phyloP scores from a whole-genome alignment of 2,888 invertebrate species.

The Tethea ocularis region DNA sequence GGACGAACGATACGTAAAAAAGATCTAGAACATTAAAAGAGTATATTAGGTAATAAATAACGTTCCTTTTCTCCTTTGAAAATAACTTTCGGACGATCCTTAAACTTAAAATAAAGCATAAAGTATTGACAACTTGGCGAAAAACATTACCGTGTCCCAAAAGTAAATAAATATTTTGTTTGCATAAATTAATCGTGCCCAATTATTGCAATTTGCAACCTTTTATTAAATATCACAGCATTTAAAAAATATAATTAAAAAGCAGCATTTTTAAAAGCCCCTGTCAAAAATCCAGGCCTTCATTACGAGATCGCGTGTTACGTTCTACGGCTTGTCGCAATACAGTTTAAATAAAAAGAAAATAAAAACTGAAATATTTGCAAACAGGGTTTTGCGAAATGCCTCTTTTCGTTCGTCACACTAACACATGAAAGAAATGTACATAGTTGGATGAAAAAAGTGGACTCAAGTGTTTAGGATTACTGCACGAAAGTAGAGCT shows the following conservation, averaged over 20 bases:
- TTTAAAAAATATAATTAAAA: background rate
- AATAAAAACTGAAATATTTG: slow-evolving; percentile 6
- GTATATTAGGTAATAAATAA: too few relatives aligned
- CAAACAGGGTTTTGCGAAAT: slow-evolving; percentile 7
- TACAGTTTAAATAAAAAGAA: background rate
- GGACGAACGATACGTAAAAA: too few relatives aligned
- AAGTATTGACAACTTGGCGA: too few relatives aligned
- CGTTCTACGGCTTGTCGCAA: background rate
- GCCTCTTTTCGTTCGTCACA: background rate
- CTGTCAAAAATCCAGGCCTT: slow-evolving; percentile 1
- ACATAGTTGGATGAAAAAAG: background rate
- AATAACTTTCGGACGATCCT: too few relatives aligned
- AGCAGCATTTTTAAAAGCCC: background rate
- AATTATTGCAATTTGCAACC: background rate
- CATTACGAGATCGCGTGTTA: slow-evolving; percentile 6
- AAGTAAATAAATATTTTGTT: too few relatives aligned
- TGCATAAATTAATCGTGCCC: background rate
- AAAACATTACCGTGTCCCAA: too few relatives aligned
- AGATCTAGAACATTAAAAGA: too few relatives aligned
- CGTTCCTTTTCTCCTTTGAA: too few relatives aligned
- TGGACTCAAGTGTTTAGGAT: background rate
- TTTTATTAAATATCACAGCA: background rate
- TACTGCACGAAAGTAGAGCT: background rate
- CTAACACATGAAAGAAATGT: background rate
- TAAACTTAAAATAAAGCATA: too few relatives aligned